phyloP scores from a whole-genome alignment of 1,140 invertebrate species.

The Uloborus diversus region DNA sequence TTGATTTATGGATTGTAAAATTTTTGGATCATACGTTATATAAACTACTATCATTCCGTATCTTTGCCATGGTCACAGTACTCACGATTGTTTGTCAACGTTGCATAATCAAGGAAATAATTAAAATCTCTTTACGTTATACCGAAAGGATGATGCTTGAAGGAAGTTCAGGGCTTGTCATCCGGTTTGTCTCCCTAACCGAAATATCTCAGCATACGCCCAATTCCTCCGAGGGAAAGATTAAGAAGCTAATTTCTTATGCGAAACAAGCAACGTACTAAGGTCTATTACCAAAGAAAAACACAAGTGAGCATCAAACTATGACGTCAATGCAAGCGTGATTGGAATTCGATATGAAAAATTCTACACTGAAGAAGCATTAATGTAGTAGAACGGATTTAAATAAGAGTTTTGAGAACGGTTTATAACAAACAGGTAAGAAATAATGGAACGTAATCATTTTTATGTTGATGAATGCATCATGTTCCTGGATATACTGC shows the following conservation, averaged over 20 bases:
- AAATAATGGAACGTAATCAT: too few species aligned
- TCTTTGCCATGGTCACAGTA: too few species aligned
- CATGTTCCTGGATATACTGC: too few species aligned
- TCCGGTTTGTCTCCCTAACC: background rate
- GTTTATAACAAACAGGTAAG: too few species aligned
- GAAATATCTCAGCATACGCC: conserved; percentile 11
- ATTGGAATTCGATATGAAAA: conserved; percentile 12
- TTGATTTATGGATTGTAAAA: too few species aligned
- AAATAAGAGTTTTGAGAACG: background rate
- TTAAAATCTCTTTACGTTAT: conserved; percentile 2
- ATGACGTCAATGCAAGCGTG: conserved; percentile 15
- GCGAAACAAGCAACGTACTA: background rate
- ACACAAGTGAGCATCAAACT: background rate
- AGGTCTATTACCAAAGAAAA: conserved; percentile 28
- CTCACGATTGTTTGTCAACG: too few species aligned
- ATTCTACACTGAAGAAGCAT: background rate
- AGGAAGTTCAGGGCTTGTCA: conserved; percentile 37
- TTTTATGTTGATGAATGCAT: too few species aligned
- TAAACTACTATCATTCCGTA: too few species aligned
- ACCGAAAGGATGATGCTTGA: background rate
- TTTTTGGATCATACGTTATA: too few species aligned
- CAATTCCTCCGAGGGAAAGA: background rate
- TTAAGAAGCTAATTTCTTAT: background rate
- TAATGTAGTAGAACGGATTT: background rate
- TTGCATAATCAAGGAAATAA: conserved; percentile 33